Evolutionary conservation across 2,888 invertebrate species (phyloP).

Genomic region (Eupithecia exiguata): DNA sequence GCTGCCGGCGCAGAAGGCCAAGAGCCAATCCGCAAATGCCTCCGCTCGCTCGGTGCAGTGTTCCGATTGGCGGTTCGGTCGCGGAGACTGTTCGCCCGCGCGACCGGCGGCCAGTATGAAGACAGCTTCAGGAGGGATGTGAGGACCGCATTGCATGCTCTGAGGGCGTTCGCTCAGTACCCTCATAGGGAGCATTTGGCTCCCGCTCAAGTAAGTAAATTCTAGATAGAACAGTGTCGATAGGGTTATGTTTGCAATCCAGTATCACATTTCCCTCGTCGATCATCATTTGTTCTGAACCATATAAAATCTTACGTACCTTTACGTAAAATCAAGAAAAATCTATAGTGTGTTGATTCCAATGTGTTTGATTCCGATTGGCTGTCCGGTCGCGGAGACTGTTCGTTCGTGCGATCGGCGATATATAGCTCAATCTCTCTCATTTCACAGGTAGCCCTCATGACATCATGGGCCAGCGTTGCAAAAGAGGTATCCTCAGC

Average conservation of each 20-base stretch:
- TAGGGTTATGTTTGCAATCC: background rate
- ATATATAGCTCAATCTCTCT: too few relatives aligned
- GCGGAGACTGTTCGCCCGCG: conserved; percentile 90
- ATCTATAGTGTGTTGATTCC: too few relatives aligned
- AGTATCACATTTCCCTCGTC: background rate
- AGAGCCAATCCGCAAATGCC: conserved; percentile 95
- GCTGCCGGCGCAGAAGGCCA: conserved; percentile 93
- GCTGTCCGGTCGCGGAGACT: too few relatives aligned
- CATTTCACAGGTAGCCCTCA: conserved; percentile 87
- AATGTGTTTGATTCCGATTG: too few relatives aligned
- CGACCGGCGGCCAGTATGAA: conserved; percentile 94
- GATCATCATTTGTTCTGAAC: too few relatives aligned
- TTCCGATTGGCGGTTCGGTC: conserved; percentile 97
- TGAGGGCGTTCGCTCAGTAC: conserved; percentile 88
- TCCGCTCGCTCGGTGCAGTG: conserved; percentile 95
- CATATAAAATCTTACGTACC: too few relatives aligned
- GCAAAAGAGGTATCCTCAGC: conserved; percentile 91
- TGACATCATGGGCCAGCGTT: conserved; percentile 92
- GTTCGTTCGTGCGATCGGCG: too few relatives aligned
- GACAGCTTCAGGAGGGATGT: conserved; percentile 93
- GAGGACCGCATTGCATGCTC: conserved; percentile 90
- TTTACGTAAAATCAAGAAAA: too few relatives aligned
- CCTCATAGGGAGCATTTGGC: conserved; percentile 89
- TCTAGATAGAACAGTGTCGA: background rate
- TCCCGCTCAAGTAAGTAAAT: conserved; percentile 86